These are phyloP conservation scores for Delia radicum DNA, from an alignment of 1,140 invertebrate genomes.

Conservation along the genomic window DNA sequence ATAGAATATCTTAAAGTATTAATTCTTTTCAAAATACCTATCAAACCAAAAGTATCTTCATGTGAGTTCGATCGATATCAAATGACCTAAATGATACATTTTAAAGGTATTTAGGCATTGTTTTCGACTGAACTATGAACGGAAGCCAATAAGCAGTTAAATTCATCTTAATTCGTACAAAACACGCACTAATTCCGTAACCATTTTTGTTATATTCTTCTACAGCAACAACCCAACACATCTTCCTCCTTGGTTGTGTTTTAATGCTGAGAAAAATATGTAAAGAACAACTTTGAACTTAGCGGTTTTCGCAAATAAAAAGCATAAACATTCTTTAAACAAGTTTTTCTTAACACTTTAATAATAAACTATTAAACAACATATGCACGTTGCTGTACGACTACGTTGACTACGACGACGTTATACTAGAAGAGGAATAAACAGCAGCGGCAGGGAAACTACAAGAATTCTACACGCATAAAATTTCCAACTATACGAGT, in stretches of 20 bases:
- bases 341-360: background rate
- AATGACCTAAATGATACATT: background rate
- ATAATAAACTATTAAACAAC: background rate
- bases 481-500: background rate
- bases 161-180: background rate
- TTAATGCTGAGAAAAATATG: background rate
- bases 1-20: too few species aligned
- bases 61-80: too few species aligned
- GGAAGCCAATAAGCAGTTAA: background rate
- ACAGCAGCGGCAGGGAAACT: background rate
- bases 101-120: background rate
- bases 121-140: background rate
- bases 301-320: background rate
- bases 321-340: background rate
- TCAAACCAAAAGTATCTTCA: too few species aligned
- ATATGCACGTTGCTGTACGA: background rate
- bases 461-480: background rate
- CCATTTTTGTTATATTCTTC: background rate
- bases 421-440: too few species aligned
- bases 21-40: too few species aligned
- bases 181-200: constrained; percentile 3
- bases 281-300: background rate
- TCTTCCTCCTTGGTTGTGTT: background rate
- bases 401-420: too few species aligned
- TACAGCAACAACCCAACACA: background rate